Percentiles rank a stretch among this genome's conserved stretches.
phyloP scores from a whole-genome alignment of 2,113 vertebrate species.

The Anser brachyrhynchus region DNA sequence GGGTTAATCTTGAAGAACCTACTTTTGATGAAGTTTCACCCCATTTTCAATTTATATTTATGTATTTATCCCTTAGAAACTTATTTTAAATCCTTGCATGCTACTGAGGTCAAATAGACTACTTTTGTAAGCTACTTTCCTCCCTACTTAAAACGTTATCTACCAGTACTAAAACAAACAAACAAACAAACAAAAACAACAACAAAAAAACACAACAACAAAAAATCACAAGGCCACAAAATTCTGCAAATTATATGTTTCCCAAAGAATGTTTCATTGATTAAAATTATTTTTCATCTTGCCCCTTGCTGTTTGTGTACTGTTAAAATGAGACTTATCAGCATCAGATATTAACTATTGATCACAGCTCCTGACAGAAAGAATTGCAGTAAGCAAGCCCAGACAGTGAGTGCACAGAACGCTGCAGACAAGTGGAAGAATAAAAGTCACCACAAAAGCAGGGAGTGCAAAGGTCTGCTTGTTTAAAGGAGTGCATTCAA shows the following conservation, averaged over 20 bases:
- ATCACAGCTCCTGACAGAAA: background rate
- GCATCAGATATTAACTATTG: background rate
- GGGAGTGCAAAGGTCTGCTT: background rate
- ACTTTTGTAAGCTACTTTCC: background rate
- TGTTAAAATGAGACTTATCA: background rate
- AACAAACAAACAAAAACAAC: background rate
- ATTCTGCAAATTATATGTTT: background rate
- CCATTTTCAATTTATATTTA: background rate
- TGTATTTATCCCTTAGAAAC: background rate
- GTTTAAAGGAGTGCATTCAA: background rate
- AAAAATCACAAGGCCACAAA: background rate
- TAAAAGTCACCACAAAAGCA: background rate
- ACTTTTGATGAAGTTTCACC: background rate
- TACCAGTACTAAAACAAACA: background rate
- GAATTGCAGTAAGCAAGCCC: background rate
- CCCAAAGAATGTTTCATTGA: background rate
- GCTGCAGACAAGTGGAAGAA: background rate
- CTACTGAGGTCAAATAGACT: background rate
- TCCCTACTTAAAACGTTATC: background rate
- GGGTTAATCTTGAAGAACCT: background rate
- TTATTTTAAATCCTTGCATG: background rate
- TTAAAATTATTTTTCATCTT: background rate
- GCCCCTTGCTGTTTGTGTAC: background rate
- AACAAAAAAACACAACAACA: background rate
- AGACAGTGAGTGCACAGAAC: background rate